These are phyloP conservation scores for Carcinoscorpius rotundicauda DNA, from an alignment of 1,140 invertebrate genomes.

Conservation along the genomic window DNA sequence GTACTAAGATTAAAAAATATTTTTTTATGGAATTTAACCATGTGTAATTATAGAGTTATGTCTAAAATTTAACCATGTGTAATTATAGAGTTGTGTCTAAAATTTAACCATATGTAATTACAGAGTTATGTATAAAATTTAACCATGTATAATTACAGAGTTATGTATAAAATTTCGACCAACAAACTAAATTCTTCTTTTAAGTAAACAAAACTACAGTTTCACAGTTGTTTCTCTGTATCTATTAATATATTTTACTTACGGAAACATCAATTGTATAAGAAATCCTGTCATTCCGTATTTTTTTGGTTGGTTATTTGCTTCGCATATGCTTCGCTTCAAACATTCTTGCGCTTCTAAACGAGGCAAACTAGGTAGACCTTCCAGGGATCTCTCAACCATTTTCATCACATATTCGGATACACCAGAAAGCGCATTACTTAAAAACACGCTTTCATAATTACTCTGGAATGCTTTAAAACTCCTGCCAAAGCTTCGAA, in stretches of 20 bases:
- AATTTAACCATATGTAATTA: too few relatives aligned
- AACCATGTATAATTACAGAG: too few relatives aligned
- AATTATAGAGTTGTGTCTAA: too few relatives aligned
- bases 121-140: too few relatives aligned
- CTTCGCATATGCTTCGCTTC: conserved; percentile 29
- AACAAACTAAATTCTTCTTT: too few relatives aligned
- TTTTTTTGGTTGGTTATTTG: conserved; percentile 29
- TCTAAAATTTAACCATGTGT: too few relatives aligned
- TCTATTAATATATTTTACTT: conserved; percentile 14
- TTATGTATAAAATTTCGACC: too few relatives aligned
- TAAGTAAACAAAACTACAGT: too few relatives aligned
- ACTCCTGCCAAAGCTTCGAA: conserved; percentile 8
- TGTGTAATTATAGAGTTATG: too few relatives aligned
- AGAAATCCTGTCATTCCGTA: conserved; percentile 27
- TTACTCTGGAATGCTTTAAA: conserved; percentile 4
- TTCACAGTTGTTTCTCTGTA: too few relatives aligned
- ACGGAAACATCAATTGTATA: conserved; percentile 30
- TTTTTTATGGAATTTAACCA: too few relatives aligned
- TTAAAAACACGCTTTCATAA: conserved; percentile 4
- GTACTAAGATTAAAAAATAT: too few relatives aligned
- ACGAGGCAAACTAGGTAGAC: conserved; percentile 25
- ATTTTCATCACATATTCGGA: conserved; percentile 24
- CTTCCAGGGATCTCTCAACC: conserved; percentile 25
- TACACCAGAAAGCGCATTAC: conserved; percentile 9
- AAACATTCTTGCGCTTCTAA: conserved; percentile 29